Conservation (phyloP, 2,113 vertebrate genomes). For the Lagopus leucura region DNA sequence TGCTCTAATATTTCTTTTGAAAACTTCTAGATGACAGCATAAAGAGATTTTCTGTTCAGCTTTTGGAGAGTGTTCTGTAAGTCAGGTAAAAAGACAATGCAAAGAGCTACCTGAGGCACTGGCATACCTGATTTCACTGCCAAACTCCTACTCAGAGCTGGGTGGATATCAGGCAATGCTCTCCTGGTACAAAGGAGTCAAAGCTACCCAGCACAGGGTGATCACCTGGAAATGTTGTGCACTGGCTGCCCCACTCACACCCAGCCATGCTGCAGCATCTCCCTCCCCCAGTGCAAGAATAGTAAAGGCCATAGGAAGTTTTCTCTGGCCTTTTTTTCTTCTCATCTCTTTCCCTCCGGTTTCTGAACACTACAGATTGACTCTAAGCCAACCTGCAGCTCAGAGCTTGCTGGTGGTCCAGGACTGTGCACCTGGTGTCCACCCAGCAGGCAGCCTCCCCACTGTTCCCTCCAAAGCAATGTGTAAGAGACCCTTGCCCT, state of each 20-base stretch:
- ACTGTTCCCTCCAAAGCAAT: neutral
- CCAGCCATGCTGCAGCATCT: neutral
- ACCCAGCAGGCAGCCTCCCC: neutral
- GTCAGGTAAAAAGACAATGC: too few relatives aligned
- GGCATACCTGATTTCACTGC: neutral
- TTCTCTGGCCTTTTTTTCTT: neutral
- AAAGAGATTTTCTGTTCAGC: neutral
- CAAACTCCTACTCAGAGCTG: neutral
- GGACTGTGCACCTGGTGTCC: neutral
- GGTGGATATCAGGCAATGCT: neutral
- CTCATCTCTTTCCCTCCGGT: neutral
- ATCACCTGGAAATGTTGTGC: neutral
- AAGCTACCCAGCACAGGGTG: rapidly evolving
- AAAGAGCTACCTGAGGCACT: neutral
- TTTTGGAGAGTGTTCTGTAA: neutral
- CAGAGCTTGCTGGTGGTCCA: neutral
- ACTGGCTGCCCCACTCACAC: neutral
- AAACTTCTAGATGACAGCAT: neutral
- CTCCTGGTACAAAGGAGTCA: neutral
- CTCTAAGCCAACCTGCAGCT: neutral
- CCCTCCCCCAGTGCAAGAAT: neutral
- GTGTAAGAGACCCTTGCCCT: rapidly evolving
- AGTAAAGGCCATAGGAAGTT: neutral
- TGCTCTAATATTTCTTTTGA: neutral
- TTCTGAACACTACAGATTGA: neutral